Base-by-base conservation (phyloP, 1,140 invertebrate genomes). In the Papilio helenus region DNA sequence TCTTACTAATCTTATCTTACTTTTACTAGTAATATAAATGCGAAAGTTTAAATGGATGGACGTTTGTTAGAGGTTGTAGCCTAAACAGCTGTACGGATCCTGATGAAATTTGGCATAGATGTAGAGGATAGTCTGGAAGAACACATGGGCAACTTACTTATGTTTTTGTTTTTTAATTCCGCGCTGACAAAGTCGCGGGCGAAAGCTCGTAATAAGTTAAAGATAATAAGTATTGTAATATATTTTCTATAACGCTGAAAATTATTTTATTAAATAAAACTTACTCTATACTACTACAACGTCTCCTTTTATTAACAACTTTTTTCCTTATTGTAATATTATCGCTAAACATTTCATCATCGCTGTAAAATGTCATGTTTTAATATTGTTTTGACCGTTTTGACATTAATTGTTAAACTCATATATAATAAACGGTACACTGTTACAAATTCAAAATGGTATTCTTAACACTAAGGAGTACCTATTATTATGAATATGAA, bases 321-420 rank as follows among this genome's bases (percentile, higher is more conserved):
- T 65, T 65, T 65, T 3, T 29, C 61, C 61, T 65, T 65, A 65
- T 29, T 16, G 61, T 68, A 16, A 68, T 16, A 3, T 68, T 68
- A 29, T 68, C 29, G 61, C 14, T 29, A 29, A 68, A 34, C 14
- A 68, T 68, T 68, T 68, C 61, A 68, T 68, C 61, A 68, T 68
- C 61, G 26, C 61, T 68, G 23, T 68, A 14, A 26, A 14, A 68
- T 29, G 61, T 18, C 61, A 68, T 61, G 20, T 61, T 68, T 26
- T 18, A 29, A 29, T 26, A 55, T 55, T 55, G 51, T 20, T 55
- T 55, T 55, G 51, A 55, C 5, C 20, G 51, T 20, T 55, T 55
- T 55, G 51, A 55, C 5, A 8, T n/a, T 55, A 9, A 55, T 55
- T 7, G 3, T 46, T 3, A 16, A 12, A 3, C 12, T 20, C 51